A percentile compares a stretch with the other conserved stretches of the same genome.
Evolutionary conservation across 2,797 vertebrate genomes (phyloP).

Genomic region (Sebastes hopkinsi): DNA sequence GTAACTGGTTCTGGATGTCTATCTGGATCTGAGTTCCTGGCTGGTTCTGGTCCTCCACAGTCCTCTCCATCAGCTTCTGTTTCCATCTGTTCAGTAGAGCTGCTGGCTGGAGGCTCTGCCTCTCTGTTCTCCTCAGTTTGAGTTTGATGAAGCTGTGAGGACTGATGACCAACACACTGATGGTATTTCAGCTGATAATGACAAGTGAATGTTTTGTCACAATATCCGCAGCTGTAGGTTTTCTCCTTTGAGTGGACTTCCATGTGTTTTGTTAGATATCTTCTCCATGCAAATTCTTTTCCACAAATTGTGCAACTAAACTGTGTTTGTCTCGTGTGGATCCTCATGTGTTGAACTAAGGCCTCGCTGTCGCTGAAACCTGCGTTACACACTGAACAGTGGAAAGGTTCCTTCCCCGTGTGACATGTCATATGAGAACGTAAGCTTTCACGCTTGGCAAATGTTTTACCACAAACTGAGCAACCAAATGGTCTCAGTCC

Average conservation of each 20-base stretch:
- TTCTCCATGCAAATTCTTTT: conserved; percentile 46
- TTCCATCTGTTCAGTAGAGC: background rate
- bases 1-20: no score
- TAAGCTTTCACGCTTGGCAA: background rate
- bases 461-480: conserved; percentile 13
- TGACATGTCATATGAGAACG: conserved; percentile 7
- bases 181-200: background rate
- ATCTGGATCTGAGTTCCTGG: no score
- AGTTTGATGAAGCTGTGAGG: background rate
- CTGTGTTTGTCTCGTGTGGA: conserved; percentile 35
- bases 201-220: background rate
- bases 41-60: no score
- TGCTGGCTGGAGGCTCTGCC: background rate
- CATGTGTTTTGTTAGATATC: conserved; percentile 39
- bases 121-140: background rate
- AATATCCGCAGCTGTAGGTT: conserved; percentile 1
- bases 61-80: background rate
- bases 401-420: background rate
- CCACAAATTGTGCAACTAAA: conserved; percentile 39
- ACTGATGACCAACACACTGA: background rate
- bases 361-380: conserved; percentile 22
- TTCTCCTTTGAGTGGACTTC: conserved; percentile 19
- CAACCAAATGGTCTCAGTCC: conserved; percentile 5
- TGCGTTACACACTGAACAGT: conserved; percentile 37
- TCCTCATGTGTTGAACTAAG: conserved; percentile 53